phyloP scores from a whole-genome alignment of 2,113 vertebrate species.

The Dolichallabes microphthalmus region DNA sequence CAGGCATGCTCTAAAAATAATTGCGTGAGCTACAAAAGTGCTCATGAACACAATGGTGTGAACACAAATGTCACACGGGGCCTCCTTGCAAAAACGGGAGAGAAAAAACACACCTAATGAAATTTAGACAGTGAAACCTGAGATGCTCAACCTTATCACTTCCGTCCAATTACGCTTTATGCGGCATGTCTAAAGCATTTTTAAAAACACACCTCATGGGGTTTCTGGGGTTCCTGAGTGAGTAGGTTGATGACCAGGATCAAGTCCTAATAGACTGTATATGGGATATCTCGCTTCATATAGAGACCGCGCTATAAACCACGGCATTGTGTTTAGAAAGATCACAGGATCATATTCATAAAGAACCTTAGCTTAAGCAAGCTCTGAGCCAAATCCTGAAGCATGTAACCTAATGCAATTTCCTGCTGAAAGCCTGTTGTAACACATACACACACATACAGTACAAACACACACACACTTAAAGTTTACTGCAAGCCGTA shows the following conservation, averaged over 20 bases:
- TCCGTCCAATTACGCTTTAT: slow-evolving; percentile 61
- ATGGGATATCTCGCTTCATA: neutral
- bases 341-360: slow-evolving; percentile 4
- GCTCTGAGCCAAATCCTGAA: slow-evolving; percentile 12
- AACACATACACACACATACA: slow-evolving; percentile 26
- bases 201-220: slow-evolving; percentile 51
- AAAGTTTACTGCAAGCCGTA: slow-evolving; percentile 15
- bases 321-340: neutral
- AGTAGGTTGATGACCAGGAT: slow-evolving; percentile 45
- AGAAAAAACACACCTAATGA: slow-evolving; percentile 43
- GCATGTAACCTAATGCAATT: slow-evolving; percentile 38
- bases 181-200: slow-evolving; percentile 43
- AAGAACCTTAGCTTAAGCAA: slow-evolving; percentile 15
- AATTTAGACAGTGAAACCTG: slow-evolving; percentile 51
- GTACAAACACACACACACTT: slow-evolving; percentile 15
- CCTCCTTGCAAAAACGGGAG: neutral
- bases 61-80: slow-evolving; percentile 22
- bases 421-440: slow-evolving; percentile 39
- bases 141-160: slow-evolving; percentile 53
- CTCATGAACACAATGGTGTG: slow-evolving; percentile 31
- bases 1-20: slow-evolving; percentile 26
- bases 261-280: slow-evolving; percentile 33
- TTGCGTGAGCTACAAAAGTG: slow-evolving; percentile 33
- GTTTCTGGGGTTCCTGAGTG: slow-evolving; percentile 47
- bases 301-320: neutral